Base-by-base conservation (phyloP, 1,140 invertebrate genomes). In the Galleria mellonella region DNA sequence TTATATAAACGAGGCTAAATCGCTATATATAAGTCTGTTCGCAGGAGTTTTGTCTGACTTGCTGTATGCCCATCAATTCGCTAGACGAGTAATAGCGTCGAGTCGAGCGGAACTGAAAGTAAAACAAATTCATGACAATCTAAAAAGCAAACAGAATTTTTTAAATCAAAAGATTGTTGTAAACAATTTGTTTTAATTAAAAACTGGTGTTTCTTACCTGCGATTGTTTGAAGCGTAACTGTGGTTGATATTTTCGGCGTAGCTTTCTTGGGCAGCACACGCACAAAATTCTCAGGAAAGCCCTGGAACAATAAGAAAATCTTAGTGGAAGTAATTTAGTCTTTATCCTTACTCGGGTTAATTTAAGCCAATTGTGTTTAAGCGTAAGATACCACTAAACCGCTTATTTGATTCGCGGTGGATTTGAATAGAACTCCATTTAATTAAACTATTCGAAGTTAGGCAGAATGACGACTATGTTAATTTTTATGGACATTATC, bases 271-370 rank as follows among this genome's bases (percentile, higher is more conserved):
- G 93, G 76, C 94, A 94, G 83, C 93, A 94, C 14, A 91, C 91
- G 74, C 93, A 95, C 28, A 95, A 79, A 50, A 95, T 93, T 51
- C 93, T 89, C 27, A 93, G 90, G 78, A 95, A 95, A 17, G 94
- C 94, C 79, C 94, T 95, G 90, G 2, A 90, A 92, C 67, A 85
- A 81, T 45, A 43, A 37, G 48, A 48, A 51, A 40, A 37, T 23
- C 29, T 39, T 17, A 33, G 28, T 42, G 36, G 35, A 32, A 32
- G 23, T 28, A 36, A 2, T 42, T 33, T 40, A 40, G 31, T 31
- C 41, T 45, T 33, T 39, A 52, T 49, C 41, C 38, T 37, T 29
- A 32, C 38, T 57, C 6, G 6, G 17, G 17, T 23, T 23, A 23
- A 23, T 23, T 23, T 23, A 23, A 23, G 17, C 17, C 17, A 23